Evolutionary conservation across 2,113 vertebrate species (phyloP), one percentile per base, ranked within the genome.

Genomic region (Collichthys lucidus): DNA sequence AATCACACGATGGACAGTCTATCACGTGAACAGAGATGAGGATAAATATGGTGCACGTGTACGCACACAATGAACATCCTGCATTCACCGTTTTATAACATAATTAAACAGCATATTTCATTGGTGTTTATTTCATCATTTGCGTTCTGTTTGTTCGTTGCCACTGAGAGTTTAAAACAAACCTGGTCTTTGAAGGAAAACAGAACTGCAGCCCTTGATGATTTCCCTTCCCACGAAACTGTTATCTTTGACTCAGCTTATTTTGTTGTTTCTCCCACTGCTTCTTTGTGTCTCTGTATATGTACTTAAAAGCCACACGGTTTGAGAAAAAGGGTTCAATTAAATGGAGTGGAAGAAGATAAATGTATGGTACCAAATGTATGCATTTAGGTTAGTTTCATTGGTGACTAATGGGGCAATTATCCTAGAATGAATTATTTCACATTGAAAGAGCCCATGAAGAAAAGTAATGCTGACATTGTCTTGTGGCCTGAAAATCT

Each of bases 181-280:
- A 40, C 55, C 9, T 9, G 7, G 61, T 57, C 47, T 56, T 44
- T 53, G 56, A 61, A 61, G 19, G 31, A 26, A 62, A 55, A 79
- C 47, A 61, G 29, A 60, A 52, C n/a, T 24, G 52, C 46, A 42
- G n/a, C 29, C 8, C 14, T 79, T 14, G n/a, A 2, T 55, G 19
- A 52, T 60, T 42, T 68, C 46, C 56, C 75, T 62, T 22, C 53
- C 19, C 24, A 57, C 49, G 24, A 55, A 31, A 35, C n/a, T 46
- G 11, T 19, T 55, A 63, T 22, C 59, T 46, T 1, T 35, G 47
- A 53, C 47, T 24, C 19, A 22, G 3, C n/a, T 24, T 53, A 16
- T n/a, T 49, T 35, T 46, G 66, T 64, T 47, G 6, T 49, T 53
- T 44, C 46, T n/a, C 26, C 10, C 50, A 24, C 49, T 2, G 15